phyloP scores from a whole-genome alignment of 2,113 vertebrate genomes.

The Lagopus leucura region DNA sequence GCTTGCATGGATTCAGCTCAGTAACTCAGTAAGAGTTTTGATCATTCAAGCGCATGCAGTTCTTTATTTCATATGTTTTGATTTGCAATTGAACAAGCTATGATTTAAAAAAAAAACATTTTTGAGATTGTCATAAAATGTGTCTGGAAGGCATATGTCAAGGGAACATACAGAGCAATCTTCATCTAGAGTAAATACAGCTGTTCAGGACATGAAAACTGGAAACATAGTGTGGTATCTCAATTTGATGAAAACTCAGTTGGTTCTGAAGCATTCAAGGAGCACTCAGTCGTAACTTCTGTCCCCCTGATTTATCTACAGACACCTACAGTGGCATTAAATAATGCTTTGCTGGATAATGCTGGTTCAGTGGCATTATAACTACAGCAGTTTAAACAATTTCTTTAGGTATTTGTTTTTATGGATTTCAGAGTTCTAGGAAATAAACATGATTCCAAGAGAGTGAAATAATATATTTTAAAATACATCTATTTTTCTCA shows the following conservation, averaged over 20 bases:
- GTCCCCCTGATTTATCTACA: slow-evolving; percentile 11
- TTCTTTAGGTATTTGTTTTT: slow-evolving; percentile 8
- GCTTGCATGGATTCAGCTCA: slow-evolving; percentile 33
- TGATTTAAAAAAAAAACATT: neutral
- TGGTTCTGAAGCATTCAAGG: slow-evolving; percentile 42
- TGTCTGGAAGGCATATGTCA: slow-evolving; percentile 68
- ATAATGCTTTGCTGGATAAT: neutral
- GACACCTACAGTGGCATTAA: neutral
- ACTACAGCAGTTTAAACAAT: neutral
- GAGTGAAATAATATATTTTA: neutral
- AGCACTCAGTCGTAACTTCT: slow-evolving; percentile 13
- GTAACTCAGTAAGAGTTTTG: slow-evolving; percentile 49
- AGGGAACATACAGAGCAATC: slow-evolving; percentile 52
- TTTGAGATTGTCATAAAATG: slow-evolving; percentile 54
- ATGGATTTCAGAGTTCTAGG: slow-evolving; percentile 8
- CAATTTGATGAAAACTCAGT: slow-evolving; percentile 57
- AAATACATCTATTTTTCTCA: neutral
- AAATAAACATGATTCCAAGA: slow-evolving; percentile 2
- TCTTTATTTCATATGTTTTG: slow-evolving; percentile 55
- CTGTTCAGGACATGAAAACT: slow-evolving; percentile 51
- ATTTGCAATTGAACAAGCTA: slow-evolving; percentile 52
- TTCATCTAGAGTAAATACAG: slow-evolving; percentile 70
- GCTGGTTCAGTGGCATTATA: neutral
- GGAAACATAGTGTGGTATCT: slow-evolving; percentile 50
- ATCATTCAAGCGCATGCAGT: slow-evolving; percentile 3